A percentile compares a stretch with the other conserved stretches of the same genome.
Evolutionary conservation across 2,113 vertebrate species (phyloP).

Genomic region (Phalacrocorax carbo): DNA sequence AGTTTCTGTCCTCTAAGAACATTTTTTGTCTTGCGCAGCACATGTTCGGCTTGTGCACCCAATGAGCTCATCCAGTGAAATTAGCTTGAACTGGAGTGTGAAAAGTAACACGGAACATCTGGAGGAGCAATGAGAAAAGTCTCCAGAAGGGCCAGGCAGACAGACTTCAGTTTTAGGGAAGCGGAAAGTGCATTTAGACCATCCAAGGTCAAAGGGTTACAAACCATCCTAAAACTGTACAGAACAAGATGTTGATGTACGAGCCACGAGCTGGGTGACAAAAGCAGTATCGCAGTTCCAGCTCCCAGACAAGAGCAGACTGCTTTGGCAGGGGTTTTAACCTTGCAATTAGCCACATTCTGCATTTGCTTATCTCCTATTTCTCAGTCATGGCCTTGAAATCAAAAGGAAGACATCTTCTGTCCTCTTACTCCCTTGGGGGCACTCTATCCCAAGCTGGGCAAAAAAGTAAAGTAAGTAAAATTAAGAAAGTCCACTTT

Average conservation of each 20-base stretch:
- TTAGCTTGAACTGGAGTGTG: not conserved
- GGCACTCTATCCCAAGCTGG: not conserved
- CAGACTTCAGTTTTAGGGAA: not conserved
- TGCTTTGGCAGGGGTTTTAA: not conserved
- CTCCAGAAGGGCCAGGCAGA: not conserved
- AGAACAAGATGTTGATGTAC: not conserved
- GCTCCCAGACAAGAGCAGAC: not conserved
- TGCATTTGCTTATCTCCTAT: not conserved
- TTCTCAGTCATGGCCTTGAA: not conserved
- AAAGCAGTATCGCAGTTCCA: not conserved
- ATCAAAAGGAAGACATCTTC: not conserved
- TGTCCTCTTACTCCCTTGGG: not conserved
- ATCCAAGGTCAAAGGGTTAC: not conserved
- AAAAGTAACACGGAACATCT: constrained; percentile 9
- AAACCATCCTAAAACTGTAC: not conserved
- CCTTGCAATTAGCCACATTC: not conserved
- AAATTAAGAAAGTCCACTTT: not conserved
- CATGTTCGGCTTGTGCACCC: not conserved
- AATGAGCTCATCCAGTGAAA: not conserved
- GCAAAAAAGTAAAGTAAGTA: not conserved
- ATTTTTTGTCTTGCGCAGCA: not conserved
- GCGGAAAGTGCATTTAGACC: not conserved
- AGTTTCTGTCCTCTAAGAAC: not conserved
- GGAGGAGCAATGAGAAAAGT: not conserved
- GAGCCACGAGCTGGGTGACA: not conserved